phyloP scores from a whole-genome alignment of 1,140 invertebrate genomes.

The Penaeus japonicus region DNA sequence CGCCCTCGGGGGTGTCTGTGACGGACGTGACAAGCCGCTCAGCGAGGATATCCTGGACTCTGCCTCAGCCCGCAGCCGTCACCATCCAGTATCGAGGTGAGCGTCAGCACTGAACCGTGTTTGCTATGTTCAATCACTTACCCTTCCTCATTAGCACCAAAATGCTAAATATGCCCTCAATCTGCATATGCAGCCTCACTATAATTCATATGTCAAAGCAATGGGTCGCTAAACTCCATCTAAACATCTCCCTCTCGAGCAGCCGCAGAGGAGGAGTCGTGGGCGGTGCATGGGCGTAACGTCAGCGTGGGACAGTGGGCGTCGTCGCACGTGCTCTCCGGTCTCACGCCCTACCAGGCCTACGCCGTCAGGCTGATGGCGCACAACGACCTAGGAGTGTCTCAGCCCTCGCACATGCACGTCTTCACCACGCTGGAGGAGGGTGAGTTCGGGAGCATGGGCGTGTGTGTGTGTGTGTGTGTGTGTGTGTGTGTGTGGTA shows the following conservation, averaged over 20 bases:
- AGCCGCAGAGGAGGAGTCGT: constrained; percentile 24
- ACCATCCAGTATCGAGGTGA: constrained; percentile 45
- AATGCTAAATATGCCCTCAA: not conserved
- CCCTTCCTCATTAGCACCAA: no score
- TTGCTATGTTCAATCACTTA: no score
- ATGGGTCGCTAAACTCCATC: no score
- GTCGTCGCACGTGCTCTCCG: constrained; percentile 61
- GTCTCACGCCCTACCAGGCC: constrained; percentile 64
- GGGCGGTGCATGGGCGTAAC: constrained; percentile 31
- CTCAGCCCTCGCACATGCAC: constrained; percentile 63
- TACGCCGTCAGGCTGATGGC: constrained; percentile 66
- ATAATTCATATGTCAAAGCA: not conserved
- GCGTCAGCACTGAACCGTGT: not conserved
- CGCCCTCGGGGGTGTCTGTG: constrained; percentile 19
- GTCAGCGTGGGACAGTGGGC: constrained; percentile 56
- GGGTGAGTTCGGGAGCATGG: constrained; percentile 60
- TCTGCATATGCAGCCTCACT: not conserved
- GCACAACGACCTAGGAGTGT: constrained; percentile 66
- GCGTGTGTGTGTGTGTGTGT: not conserved
- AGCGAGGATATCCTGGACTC: constrained; percentile 27
- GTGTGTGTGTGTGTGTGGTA: not conserved
- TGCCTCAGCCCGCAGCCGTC: constrained; percentile 29
- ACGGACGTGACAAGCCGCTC: constrained; percentile 43
- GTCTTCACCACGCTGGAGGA: constrained; percentile 66
- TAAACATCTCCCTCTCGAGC: not conserved